Evolutionary conservation across 2,888 invertebrate species (phyloP), one percentile per base, ranked within the genome.

Genomic region (Drosophila mulleri): DNA sequence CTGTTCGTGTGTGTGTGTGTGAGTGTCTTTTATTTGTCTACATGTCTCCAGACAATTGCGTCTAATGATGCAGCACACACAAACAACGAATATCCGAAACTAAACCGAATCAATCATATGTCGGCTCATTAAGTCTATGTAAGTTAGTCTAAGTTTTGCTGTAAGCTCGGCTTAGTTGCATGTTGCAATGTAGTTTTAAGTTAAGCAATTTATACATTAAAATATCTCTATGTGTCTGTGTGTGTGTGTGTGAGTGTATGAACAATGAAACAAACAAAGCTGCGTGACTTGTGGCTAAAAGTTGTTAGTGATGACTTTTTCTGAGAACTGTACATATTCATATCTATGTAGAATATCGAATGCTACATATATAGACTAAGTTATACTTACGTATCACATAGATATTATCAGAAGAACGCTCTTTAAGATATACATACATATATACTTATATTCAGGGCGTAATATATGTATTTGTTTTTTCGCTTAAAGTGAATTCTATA

Each of bases 91-190:
- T 26, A 45, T 59, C 45, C 23, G 39, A 18, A 45, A 9, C 32
- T 20, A 29, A 68, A 42, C 29, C 53, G 48, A 39, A 45, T 54
- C 42, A 71, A 60, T 60, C 67, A 71, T 66, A 57, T 73, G 65
- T 67, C 58, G 42, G 41, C 42, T 32, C 60, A 73, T 74, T 83
- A 73, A 64, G 80, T 69, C 70, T 52, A 47, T 56, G 50, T 83
- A 88, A 88, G 88, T 72, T 72, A 88, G 67, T 50, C 57, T 88
- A 88, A 82, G 83, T 72, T 57, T 35, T 50, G 42, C 42, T 68
- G 69, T 85, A 83, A 88, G 86, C 72, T 71, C 53, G 26, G 41
- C 48, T 65, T 62, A 67, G 54, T 63, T 68, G 83, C 88, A 82
- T 88, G 88, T 56, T 63, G 12, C 48, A 64, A 67, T 26, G 23